Evolutionary conservation across 2,797 vertebrate species (phyloP), one percentile per base, ranked within the genome.

Genomic region (Toxotes lorentzi): DNA sequence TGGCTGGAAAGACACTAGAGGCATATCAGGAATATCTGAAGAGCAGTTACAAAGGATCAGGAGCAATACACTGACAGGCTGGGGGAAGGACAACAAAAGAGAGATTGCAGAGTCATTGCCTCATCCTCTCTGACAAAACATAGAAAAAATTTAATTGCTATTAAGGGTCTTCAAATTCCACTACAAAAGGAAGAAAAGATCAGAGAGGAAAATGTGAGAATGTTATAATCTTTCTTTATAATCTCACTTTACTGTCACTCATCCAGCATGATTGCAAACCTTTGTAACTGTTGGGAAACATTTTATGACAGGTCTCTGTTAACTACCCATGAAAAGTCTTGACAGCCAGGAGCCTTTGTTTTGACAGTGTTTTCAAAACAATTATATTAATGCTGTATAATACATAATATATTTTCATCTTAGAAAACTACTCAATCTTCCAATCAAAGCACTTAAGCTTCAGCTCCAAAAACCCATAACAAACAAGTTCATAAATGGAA

Each of bases 181-280:
- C 76, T 67, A 84, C 79, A 89, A 84, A 89, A 83, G 63, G 19
- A 73, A 69, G 32, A 78, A 70, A 69, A 77, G 80, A 90, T 89
- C 79, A 85, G 76, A 87, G 70, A 43, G 62, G 35, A 78, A 72
- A 75, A 86, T 82, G 85, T 84, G 72, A 85, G 83, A 73, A 74
- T 75, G 62, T 68, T 82, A 60, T 58, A 73, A 76, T 81, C 78
- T 74, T 56, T 45, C 61, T 70, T 77, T 61, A 60, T 61, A 66
- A 75, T 75, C 61, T 38, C 17, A 7, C 51, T 41, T 74, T 86
- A 75, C 66, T 84, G 86, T 85, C 86, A 84, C 61, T 83, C 78
- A 32, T 73, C 30, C 62, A 76, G 45, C 75, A 82, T 89, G 83
- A 89, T 76, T 83, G 83, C 82, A 86, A 79, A 88, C 65, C 81